phyloP scores from a whole-genome alignment of 2,797 vertebrate genomes.

The Epinephelus malabaricus region DNA sequence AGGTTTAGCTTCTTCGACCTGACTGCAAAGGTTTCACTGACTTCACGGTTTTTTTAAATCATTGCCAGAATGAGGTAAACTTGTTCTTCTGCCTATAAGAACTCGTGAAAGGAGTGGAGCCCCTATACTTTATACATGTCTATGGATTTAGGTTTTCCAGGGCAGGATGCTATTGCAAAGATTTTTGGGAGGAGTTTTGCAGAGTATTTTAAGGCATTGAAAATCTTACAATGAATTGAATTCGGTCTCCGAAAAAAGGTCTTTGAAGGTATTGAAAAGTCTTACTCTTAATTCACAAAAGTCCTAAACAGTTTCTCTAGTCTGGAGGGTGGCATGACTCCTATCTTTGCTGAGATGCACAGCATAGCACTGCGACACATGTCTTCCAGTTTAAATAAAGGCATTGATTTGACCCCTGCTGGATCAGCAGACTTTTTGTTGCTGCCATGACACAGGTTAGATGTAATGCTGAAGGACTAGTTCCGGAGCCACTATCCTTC shows the following conservation, averaged over 20 bases:
- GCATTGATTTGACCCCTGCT: no score
- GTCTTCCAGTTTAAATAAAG: no score
- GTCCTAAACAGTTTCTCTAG: not conserved
- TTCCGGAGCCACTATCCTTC: no score
- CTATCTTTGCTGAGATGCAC: no score
- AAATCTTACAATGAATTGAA: no score
- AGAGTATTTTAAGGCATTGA: no score
- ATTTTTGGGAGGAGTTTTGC: no score
- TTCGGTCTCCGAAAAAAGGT: not conserved
- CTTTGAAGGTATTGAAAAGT: not conserved
- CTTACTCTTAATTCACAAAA: not conserved
- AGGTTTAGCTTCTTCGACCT: constrained; percentile 23
- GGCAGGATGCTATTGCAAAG: not conserved
- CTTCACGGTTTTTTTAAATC: constrained; percentile 38
- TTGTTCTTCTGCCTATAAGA: constrained; percentile 9
- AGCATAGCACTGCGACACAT: no score
- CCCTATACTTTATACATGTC: not conserved
- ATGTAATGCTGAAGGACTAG: no score
- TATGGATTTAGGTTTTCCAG: not conserved
- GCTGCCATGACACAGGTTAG: no score
- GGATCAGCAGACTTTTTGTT: no score
- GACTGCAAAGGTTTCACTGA: constrained; percentile 47
- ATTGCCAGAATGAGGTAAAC: constrained; percentile 33
- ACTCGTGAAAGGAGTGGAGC: not conserved
- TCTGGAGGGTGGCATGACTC: no score